phyloP scores from a whole-genome alignment of 1,140 invertebrate species.

The Chelonus insularis region DNA sequence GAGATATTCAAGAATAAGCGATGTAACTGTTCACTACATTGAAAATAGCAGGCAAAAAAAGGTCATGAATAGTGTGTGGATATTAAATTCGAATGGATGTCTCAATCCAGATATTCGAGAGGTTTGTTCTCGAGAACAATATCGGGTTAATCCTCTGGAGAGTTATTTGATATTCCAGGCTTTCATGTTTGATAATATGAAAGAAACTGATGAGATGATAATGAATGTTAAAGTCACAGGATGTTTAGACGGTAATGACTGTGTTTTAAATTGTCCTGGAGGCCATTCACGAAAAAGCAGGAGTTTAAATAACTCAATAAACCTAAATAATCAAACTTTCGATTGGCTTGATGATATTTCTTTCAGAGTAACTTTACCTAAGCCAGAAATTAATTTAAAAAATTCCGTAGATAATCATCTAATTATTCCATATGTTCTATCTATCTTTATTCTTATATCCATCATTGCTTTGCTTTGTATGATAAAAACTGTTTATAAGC shows the following conservation, averaged over 20 bases:
- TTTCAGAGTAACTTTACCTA: slow-evolving; percentile 34
- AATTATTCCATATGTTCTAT: slow-evolving; percentile 28
- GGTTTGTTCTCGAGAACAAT: slow-evolving; percentile 62
- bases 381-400: neutral
- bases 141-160: slow-evolving; percentile 52
- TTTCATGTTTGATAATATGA: slow-evolving; percentile 72
- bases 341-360: slow-evolving; percentile 44
- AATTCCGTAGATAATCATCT: slow-evolving; percentile 19
- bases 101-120: slow-evolving; percentile 62
- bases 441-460: slow-evolving; percentile 18
- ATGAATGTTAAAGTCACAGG: slow-evolving; percentile 65
- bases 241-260: slow-evolving; percentile 66
- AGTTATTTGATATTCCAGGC: slow-evolving; percentile 65
- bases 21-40: slow-evolving; percentile 61
- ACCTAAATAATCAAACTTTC: slow-evolving; percentile 32
- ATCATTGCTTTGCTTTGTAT: slow-evolving; percentile 27
- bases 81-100: slow-evolving; percentile 64
- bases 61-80: slow-evolving; percentile 54
- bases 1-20: slow-evolving; percentile 65
- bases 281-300: slow-evolving; percentile 37
- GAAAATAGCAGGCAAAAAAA: slow-evolving; percentile 45
- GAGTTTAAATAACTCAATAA: slow-evolving; percentile 22
- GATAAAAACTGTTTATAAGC: slow-evolving; percentile 23
- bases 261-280: slow-evolving; percentile 48
- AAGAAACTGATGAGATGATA: slow-evolving; percentile 65